phyloP scores from a whole-genome alignment of 2,888 invertebrate genomes.

The Meganola albula region DNA sequence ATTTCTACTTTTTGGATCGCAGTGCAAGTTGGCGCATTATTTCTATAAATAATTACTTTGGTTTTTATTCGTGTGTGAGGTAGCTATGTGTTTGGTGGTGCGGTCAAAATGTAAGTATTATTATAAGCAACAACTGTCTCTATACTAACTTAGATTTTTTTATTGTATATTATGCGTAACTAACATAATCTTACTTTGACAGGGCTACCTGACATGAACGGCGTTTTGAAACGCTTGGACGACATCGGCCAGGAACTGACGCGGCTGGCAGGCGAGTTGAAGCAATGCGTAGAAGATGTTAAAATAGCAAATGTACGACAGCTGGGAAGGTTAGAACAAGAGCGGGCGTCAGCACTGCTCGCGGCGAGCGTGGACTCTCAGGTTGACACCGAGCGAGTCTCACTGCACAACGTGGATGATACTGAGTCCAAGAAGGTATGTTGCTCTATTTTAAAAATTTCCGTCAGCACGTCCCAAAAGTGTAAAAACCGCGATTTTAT shows the following conservation, averaged over 20 bases:
- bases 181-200: constrained; percentile 10
- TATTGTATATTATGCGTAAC: too few species aligned
- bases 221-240: constrained; percentile 81
- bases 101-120: too few species aligned
- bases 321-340: constrained; percentile 78
- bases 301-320: constrained; percentile 81
- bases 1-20: too few species aligned
- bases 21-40: too few species aligned
- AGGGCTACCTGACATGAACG: constrained; percentile 54
- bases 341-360: constrained; percentile 81
- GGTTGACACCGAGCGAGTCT: constrained; percentile 72
- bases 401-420: constrained; percentile 73
- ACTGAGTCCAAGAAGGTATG: constrained; percentile 85
- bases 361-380: constrained; percentile 83
- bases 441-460: too few species aligned
- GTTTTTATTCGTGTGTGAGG: too few species aligned
- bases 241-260: constrained; percentile 83
- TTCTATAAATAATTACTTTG: too few species aligned
- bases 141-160: too few species aligned
- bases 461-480: too few species aligned
- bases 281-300: constrained; percentile 85
- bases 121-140: too few species aligned
- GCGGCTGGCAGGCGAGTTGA: constrained; percentile 83
- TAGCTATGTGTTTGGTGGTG: too few species aligned
- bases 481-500: too few species aligned